Conservation (phyloP, 2,797 vertebrate species). For the Chromis chromis region DNA sequence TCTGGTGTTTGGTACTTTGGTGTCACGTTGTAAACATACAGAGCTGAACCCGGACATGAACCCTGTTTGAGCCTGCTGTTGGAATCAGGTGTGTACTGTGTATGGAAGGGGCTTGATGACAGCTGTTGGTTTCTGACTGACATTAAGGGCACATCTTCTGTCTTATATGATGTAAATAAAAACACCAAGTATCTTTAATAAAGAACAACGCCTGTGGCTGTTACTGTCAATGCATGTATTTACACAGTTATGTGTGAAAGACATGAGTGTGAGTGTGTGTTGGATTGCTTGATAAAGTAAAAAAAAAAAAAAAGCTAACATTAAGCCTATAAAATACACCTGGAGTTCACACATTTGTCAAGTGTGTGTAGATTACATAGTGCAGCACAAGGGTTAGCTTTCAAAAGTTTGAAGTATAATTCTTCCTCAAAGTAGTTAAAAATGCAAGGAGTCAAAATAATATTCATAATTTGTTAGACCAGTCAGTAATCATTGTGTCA, state of each 20-base stretch:
- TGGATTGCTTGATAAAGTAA: background rate
- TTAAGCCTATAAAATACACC: too few relatives aligned
- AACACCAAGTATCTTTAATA: slow-evolving; percentile 81
- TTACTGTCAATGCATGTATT: slow-evolving; percentile 36
- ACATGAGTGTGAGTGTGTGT: slow-evolving; percentile 15
- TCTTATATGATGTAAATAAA: slow-evolving; percentile 81
- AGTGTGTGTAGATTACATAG: background rate
- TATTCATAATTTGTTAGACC: background rate
- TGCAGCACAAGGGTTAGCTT: background rate
- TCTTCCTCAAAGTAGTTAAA: background rate
- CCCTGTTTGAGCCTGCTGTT: slow-evolving; percentile 55
- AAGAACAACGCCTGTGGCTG: slow-evolving; percentile 58
- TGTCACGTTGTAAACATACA: slow-evolving; percentile 13
- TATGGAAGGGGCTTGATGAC: slow-evolving; percentile 55
- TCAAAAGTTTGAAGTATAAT: background rate
- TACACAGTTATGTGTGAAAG: background rate
- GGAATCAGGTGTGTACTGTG: slow-evolving; percentile 44
- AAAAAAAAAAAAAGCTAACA: too few relatives aligned
- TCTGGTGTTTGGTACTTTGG: slow-evolving; percentile 32
- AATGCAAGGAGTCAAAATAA: background rate
- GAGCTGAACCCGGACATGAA: slow-evolving; percentile 45
- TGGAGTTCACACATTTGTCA: too few relatives aligned
- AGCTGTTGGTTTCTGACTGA: slow-evolving; percentile 70
- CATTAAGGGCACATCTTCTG: slow-evolving; percentile 75
- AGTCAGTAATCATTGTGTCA: background rate